Base-by-base conservation (phyloP, 1,140 invertebrate species). In the Ips typographus region DNA sequence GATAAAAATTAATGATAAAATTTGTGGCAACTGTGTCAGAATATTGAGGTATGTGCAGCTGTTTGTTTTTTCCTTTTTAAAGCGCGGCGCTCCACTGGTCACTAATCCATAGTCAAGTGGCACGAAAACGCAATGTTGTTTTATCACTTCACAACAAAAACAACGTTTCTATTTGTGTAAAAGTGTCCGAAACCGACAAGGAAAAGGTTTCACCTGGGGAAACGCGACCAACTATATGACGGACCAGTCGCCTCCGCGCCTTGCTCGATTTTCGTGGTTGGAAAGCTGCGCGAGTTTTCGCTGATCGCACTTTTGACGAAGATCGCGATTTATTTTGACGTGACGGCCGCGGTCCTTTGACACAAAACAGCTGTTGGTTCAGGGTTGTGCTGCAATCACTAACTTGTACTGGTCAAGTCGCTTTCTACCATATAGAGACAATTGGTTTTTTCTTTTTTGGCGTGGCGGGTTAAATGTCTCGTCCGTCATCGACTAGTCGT, bases 31-130 rank as follows among this genome's bases (percentile, higher is more conserved):
- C 44, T 6, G 44, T 49, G 44, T 49, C 22, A 22, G 44, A 8
- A 49, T 49, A 49, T 49, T 8, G 7, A 49, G 44, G 44, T 49
- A 49, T 8, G 44, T 49, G 44, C 44, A 49, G 44, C 44, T 49
- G 44, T 49, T 49, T 22, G 22, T 22, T 22, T 22, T 22, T 22
- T 22, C 22, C 44, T 49, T 49, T 49, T 49, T 49, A 2, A 49
- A 49, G 44, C 44, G 6, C 44, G 44, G 44, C 22, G 44, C 44
- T 22, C 44, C 44, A 49, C 6, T 49, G 44, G 44, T 3, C 44
- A 49, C 44, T 49, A 49, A 49, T 49, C 6, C 44, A 49, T 6
- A 6, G 44, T 49, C 44, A 49, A 49, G 7, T 49, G 6, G 22
- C 44, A 3, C 44, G 44, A 6, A 49, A 49, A 49, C 44, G 22